Base-by-base conservation (phyloP, 2,113 vertebrate species). In the Litocranius walleri region DNA sequence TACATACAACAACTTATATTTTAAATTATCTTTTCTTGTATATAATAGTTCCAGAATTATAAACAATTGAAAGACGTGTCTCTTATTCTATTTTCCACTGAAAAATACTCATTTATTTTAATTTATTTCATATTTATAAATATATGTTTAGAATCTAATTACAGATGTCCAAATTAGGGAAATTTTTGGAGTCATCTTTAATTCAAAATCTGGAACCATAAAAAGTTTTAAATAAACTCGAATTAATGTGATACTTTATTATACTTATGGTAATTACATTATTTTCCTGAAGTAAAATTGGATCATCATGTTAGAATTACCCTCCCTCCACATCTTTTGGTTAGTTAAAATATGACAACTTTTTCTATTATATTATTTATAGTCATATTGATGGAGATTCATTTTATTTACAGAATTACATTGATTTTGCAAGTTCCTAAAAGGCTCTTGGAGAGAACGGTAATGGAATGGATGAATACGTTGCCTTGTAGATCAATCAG, bases 321-420 rank as follows among this genome's bases (percentile, higher is more conserved):
- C 45, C 95, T 92, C 94, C 13, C 29, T 50, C 11, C 29, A 52
- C 3, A 3, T 96, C 43, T 91, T 97, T 81, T 95, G 43, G 74
- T 97, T 96, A 98, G 88, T 98, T 99, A 97, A 98, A 98, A 98
- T 97, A 98, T 93, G 62, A 81, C 80, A 81, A 74, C 61, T 93
- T 98, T 97, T 98, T 98, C 52, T 95, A 91, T 96, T 94, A 95
- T 98, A 96, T 96, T 98, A 98, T 99, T 98, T 98, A 98, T 98
- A 97, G 97, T 83, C 95, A 81, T 25, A 21, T 64, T 98, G 95
- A 98, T 98, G 91, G 21, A 97, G 93, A 93, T 97, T 12, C 95
- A 97, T 98, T 99, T 98, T 99, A 99, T 99, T 99, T 99, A 99
- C 98, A 98, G 98, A 98, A 98, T 97, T 15, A 0, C 97, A 99